Evolutionary conservation across 2,797 vertebrate genomes (phyloP).

Genomic region (Poeciliopsis turneri): DNA sequence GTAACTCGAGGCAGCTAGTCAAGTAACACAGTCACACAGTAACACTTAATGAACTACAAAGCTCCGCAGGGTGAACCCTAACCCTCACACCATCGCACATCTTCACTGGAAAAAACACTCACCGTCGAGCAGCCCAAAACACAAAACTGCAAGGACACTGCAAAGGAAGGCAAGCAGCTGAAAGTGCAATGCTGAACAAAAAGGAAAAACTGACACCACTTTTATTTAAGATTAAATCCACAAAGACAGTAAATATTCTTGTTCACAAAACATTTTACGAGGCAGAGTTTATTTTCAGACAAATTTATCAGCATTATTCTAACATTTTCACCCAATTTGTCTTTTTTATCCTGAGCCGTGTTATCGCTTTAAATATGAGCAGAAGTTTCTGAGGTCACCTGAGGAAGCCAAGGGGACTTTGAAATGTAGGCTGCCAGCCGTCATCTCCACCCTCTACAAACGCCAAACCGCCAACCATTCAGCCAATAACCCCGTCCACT

Average conservation of each 20-base stretch:
- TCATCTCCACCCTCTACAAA: slow-evolving; percentile 69
- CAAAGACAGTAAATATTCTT: slow-evolving; percentile 20
- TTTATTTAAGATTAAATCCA: slow-evolving; percentile 42
- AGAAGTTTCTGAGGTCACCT: slow-evolving; percentile 38
- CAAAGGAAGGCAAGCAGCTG: slow-evolving; percentile 73
- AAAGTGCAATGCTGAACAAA: slow-evolving; percentile 61
- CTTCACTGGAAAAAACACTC: slow-evolving; percentile 57
- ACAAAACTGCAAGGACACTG: slow-evolving; percentile 62
- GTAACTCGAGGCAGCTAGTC: slow-evolving; percentile 54
- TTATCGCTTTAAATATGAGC: slow-evolving; percentile 13
- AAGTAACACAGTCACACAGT: slow-evolving; percentile 42
- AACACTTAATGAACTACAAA: slow-evolving; percentile 53
- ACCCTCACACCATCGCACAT: slow-evolving; percentile 59
- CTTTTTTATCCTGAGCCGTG: slow-evolving; percentile 13
- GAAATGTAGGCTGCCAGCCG: slow-evolving; percentile 59
- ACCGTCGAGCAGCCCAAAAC: slow-evolving; percentile 55
- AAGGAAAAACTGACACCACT: slow-evolving; percentile 48
- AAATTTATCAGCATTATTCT: slow-evolving; percentile 1
- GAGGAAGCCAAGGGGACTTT: slow-evolving; percentile 40
- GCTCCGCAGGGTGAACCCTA: slow-evolving; percentile 62
- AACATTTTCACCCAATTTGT: background rate
- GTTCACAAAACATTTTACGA: background rate
- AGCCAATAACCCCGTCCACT: slow-evolving; percentile 79
- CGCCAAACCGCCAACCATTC: slow-evolving; percentile 71
- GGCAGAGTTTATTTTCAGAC: background rate